Evolutionary conservation across 1,140 invertebrate species (phyloP).

Genomic region (Choristoneura fumiferana): DNA sequence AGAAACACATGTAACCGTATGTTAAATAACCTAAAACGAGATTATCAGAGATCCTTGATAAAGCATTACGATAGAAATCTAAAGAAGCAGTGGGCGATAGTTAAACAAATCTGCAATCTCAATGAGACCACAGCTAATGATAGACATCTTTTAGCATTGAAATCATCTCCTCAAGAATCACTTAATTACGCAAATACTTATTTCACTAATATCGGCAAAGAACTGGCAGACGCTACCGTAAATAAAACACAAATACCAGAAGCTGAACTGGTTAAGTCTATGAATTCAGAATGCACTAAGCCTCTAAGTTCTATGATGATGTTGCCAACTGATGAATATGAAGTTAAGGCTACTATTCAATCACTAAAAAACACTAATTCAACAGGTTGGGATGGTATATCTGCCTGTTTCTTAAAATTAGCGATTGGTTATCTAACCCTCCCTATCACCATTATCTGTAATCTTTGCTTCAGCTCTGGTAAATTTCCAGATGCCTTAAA

Average conservation of each 20-base stretch:
- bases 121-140: neutral
- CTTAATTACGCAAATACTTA: neutral
- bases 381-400: conserved; percentile 5
- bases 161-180: neutral
- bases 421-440: neutral
- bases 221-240: no score
- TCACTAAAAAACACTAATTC: neutral
- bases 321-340: no score
- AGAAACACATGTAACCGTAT: no score
- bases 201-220: no score
- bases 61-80: neutral
- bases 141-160: neutral
- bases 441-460: conserved; percentile 10
- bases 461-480: neutral
- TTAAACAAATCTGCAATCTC: neutral
- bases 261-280: neutral
- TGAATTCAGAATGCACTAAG: neutral
- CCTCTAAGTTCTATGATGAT: neutral
- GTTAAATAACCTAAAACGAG: conserved; percentile 18
- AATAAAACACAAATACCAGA: neutral
- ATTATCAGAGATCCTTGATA: neutral
- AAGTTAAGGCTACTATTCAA: neutral
- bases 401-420: neutral
- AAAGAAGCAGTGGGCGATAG: neutral
- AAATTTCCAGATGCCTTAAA: conserved; percentile 16